phyloP scores from a whole-genome alignment of 1,140 invertebrate genomes.

The Papilio xuthus region DNA sequence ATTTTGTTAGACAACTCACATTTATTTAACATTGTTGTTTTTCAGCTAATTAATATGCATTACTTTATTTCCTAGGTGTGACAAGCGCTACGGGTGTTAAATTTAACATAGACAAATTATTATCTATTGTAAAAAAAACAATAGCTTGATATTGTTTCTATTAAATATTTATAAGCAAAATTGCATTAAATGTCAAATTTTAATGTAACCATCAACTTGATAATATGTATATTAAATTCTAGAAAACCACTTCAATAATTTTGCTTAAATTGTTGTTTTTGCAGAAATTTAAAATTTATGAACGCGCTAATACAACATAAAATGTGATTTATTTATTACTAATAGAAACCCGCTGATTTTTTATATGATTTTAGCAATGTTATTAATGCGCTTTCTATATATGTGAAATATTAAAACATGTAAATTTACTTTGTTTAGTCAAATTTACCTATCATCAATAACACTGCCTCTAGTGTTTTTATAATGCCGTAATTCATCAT shows the following conservation, averaged over 20 bases:
- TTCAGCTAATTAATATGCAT: neutral
- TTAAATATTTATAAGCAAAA: slow-evolving; percentile 22
- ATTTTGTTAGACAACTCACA: too few relatives aligned
- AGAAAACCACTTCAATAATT: neutral
- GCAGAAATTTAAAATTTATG: neutral
- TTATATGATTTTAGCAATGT: slow-evolving; percentile 2
- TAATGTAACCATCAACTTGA: neutral
- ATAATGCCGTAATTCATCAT: too few relatives aligned
- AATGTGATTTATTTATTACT: slow-evolving; percentile 28
- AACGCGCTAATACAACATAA: neutral
- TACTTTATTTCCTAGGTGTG: neutral
- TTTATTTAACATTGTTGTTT: neutral
- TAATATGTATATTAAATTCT: slow-evolving; percentile 9
- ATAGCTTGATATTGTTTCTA: neutral
- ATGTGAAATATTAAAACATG: slow-evolving; percentile 1
- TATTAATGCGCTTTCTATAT: neutral
- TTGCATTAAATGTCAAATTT: slow-evolving; percentile 5
- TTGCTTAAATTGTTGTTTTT: neutral
- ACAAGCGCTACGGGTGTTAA: neutral
- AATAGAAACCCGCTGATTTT: slow-evolving; percentile 1
- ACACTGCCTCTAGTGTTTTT: neutral
- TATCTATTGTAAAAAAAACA: neutral
- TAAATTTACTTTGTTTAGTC: neutral
- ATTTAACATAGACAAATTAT: neutral
- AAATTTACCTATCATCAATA: neutral